Base-by-base conservation (phyloP, 2,113 vertebrate species). In the Vidua macroura region DNA sequence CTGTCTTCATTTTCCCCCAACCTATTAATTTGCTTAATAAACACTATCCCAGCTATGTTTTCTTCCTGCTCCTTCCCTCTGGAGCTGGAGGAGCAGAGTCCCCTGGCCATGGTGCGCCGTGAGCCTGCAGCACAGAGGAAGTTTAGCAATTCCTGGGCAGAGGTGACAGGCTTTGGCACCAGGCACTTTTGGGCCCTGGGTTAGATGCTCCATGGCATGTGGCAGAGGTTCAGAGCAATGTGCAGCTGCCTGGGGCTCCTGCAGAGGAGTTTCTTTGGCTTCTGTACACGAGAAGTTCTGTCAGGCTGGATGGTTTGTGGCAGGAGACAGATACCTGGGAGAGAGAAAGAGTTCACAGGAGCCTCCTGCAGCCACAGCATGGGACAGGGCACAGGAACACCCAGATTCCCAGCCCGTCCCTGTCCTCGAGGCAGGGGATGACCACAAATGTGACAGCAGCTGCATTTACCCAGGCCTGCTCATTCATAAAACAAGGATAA, bases 1-100 rank as follows among this genome's bases (percentile, higher is more conserved):
- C 21, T 35, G 7, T 3, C 39, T 37, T 63, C 19, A 0, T 37
- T 69, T 69, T 4, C 13, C 20, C 68, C 41, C 53, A 55, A 3
- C 70, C 88, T 55, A 62, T 86, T 90, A 66, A 94, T 96, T 94
- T 95, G 63, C 88, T 83, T 88, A 83, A 90, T 83, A 96, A 93
- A 90, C 51, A 53, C 14, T 2, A 67, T 62, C 69, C 85, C 85
- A 86, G 88, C 90, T 90, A 28, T 20, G 90, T 74, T 94, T 92
- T 73, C 51, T 73, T 60, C 56, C 74, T 52, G 53, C 44, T 87
- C 33, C 39, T 48, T 90, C 62, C 67, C n/a, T 2, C 12, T 8
- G 81, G 75, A 60, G 76, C 79, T n/a, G 62, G 37, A 93, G 90
- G 27, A 90, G 55, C 75, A 4, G 79, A 77, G 63, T 86, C 59